phyloP scores from a whole-genome alignment of 2,797 vertebrate species.

The Argya squamiceps region DNA sequence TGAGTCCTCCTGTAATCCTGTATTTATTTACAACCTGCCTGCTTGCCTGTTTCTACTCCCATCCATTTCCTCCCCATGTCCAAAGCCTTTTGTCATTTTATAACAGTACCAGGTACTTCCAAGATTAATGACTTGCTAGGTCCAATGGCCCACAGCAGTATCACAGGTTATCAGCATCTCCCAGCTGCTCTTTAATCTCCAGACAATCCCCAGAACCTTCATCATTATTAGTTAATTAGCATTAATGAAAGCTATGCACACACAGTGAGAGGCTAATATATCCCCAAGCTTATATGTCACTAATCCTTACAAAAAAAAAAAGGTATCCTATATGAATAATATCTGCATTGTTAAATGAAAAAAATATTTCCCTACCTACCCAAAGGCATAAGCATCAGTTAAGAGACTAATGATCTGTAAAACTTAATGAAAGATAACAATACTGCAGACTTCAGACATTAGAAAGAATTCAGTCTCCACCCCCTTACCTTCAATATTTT shows the following conservation, averaged over 20 bases:
- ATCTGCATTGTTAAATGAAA: not conserved
- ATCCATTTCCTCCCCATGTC: not conserved
- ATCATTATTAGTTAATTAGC: conserved; percentile 58
- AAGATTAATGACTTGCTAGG: conserved; percentile 22
- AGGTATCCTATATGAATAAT: not conserved
- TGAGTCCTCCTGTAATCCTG: not conserved
- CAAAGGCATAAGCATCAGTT: not conserved
- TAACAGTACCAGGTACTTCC: not conserved
- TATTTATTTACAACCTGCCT: not conserved
- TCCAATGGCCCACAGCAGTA: conserved; percentile 21
- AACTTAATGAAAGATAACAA: not conserved
- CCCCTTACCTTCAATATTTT: not conserved
- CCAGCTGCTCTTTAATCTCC: conserved; percentile 56
- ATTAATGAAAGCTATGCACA: conserved; percentile 46
- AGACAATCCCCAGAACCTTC: conserved; percentile 23
- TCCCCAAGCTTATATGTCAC: conserved; percentile 3
- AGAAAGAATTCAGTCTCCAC: not conserved
- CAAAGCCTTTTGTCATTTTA: not conserved
- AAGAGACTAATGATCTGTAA: conserved; percentile 17
- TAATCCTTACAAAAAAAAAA: not conserved
- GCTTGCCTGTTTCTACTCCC: not conserved
- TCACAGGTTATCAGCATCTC: conserved; percentile 49
- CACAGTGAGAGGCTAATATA: conserved; percentile 7
- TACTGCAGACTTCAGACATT: not conserved
- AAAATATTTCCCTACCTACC: not conserved